phyloP scores from a whole-genome alignment of 1,140 invertebrate genomes.

The Listronotus bonariensis region DNA sequence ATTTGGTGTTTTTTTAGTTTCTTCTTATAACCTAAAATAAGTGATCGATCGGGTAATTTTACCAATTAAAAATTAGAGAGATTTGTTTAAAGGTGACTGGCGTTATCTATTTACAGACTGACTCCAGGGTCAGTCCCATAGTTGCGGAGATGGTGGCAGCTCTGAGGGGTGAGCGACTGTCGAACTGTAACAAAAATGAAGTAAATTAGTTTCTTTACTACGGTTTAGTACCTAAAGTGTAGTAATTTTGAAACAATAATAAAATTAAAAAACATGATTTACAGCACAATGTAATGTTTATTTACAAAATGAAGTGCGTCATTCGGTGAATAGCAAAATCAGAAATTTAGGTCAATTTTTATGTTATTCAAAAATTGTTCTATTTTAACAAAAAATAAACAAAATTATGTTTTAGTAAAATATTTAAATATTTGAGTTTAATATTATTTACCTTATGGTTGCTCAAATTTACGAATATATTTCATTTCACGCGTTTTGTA shows the following conservation, averaged over 20 bases:
- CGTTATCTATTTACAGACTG: slow-evolving; percentile 45
- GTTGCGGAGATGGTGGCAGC: slow-evolving; percentile 94
- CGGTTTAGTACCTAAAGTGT: not conserved
- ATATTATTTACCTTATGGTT: too few species aligned
- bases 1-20: slow-evolving; percentile 49
- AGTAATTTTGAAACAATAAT: not conserved
- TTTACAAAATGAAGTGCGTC: too few species aligned
- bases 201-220: not conserved
- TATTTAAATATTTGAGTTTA: too few species aligned
- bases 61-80: slow-evolving; percentile 32
- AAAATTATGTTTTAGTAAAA: too few species aligned
- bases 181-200: slow-evolving; percentile 74
- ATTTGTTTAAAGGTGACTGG: slow-evolving; percentile 26
- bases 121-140: slow-evolving; percentile 84
- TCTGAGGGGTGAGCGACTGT: slow-evolving; percentile 96
- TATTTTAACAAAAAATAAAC: too few species aligned
- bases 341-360: too few species aligned
- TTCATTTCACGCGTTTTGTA: too few species aligned
- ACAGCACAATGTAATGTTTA: not conserved
- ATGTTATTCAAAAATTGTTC: too few species aligned
- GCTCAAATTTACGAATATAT: too few species aligned
- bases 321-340: too few species aligned
- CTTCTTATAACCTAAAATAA: slow-evolving; percentile 14
- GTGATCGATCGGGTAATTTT: slow-evolving; percentile 2
- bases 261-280: slow-evolving; percentile 5